A percentile compares a stretch with the other conserved stretches of the same genome.
Evolutionary conservation across 2,113 vertebrate genomes (phyloP).

Genomic region (Hippocampus comes): DNA sequence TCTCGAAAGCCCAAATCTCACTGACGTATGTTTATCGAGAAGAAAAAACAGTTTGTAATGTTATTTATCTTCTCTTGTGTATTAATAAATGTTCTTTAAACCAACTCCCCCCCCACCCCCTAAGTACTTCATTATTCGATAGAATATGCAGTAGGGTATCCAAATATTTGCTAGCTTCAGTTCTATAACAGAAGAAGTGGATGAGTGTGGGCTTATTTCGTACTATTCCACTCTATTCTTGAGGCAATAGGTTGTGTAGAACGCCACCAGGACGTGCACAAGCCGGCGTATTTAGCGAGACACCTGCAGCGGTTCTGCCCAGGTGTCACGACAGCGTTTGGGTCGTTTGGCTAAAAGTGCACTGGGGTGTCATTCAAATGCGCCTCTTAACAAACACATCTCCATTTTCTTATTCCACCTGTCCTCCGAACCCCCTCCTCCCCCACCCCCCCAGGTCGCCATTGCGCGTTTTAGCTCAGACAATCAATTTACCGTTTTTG

Average conservation of each 20-base stretch:
- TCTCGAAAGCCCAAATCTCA: too few relatives aligned
- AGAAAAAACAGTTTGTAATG: too few relatives aligned
- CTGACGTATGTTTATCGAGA: too few relatives aligned
- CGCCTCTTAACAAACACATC: conserved; percentile 71
- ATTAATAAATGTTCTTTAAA: too few relatives aligned
- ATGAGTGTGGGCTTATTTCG: too few relatives aligned
- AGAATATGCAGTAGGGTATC: too few relatives aligned
- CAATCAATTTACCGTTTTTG: conserved; percentile 80
- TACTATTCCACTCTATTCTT: neutral
- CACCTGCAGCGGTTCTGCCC: conserved; percentile 31
- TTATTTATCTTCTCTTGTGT: too few relatives aligned
- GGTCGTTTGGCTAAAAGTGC: conserved; percentile 37
- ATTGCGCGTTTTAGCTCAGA: conserved; percentile 65
- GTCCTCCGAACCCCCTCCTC: conserved; percentile 41
- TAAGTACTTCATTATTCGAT: too few relatives aligned
- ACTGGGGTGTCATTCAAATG: conserved; percentile 64
- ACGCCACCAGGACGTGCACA: conserved; percentile 10
- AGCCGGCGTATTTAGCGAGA: conserved; percentile 44
- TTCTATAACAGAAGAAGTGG: too few relatives aligned
- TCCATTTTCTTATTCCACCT: conserved; percentile 57
- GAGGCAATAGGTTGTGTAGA: neutral
- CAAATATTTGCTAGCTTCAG: too few relatives aligned
- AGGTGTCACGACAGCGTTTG: conserved; percentile 51
- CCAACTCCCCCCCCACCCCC: too few relatives aligned
- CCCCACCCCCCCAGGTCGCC: neutral